Base-by-base conservation (phyloP, 2,888 invertebrate species). In the Resseliella maxima region DNA sequence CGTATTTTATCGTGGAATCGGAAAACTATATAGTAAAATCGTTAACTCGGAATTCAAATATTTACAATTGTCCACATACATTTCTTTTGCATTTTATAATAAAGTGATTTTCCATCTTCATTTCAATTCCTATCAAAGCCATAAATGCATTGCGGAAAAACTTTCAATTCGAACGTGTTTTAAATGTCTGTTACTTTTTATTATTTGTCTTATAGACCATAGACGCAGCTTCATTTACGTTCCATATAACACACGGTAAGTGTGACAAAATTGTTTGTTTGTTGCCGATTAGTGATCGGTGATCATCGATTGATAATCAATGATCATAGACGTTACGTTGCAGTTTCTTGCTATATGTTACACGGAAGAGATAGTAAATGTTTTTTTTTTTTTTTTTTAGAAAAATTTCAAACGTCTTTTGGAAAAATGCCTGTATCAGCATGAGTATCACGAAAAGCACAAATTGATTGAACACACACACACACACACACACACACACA, bases 161-260 rank as follows among this genome's bases (percentile, higher is more conserved):
- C 83, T 83, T 83, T 83, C 83, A 83, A 83, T n/a, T 27, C 72
- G 72, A 72, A 72, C 72, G 72, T 31, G 72, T 72, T 72, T 72
- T 72, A 72, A 31, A 72, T 72, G 72, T 2, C 35, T 27, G 31
- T 31, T 50, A 31, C 15, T 72, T 72, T 1, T 72, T 72, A 1
- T 35, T 15, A 72, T 72, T 35, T 72, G 31, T 72, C 15, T 72
- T 12, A 59, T 59, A 8, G 59, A 5, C 59, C 5, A 72, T 72
- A 6, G 27, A 24, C n/a, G 12, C 46, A 59, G 21, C 3, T 24
- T 72, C 72, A 72, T 31, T 31, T 18, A 59, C 59, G 72, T 72
- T 72, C 31, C 72, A 72, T 72, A 72, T 72, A 31, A 72, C 72
- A 72, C 27, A 31, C n/a, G 15, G 24, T 31, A 35, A 15, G 72